Evolutionary conservation across 2,888 invertebrate species (phyloP).

Genomic region (Sesia apiformis): DNA sequence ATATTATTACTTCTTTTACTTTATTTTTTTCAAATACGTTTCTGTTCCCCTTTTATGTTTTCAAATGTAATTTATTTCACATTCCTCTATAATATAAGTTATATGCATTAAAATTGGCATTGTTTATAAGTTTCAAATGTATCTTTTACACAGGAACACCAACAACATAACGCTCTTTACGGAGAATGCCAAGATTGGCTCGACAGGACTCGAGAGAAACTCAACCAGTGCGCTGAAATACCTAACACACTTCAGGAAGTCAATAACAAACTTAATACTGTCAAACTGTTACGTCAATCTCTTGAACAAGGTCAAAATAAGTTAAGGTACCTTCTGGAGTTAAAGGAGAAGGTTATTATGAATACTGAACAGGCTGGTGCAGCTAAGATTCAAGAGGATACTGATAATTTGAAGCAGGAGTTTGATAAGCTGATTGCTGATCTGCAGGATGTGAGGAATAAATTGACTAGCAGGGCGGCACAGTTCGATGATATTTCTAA

Average conservation of each 20-base stretch:
- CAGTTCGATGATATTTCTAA: conserved; percentile 92
- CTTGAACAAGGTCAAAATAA: conserved; percentile 91
- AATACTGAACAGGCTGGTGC: conserved; percentile 93
- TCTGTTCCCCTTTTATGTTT: too few species aligned
- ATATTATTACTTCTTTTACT: too few species aligned
- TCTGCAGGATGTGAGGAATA: conserved; percentile 85
- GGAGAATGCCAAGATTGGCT: conserved; percentile 97
- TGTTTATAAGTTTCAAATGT: too few species aligned
- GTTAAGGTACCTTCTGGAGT: conserved; percentile 83
- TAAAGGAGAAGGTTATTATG: conserved; percentile 94
- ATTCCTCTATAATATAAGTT: neutral
- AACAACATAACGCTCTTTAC: conserved; percentile 93
- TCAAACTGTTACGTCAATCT: conserved; percentile 91
- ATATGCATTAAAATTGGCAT: neutral
- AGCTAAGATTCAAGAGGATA: conserved; percentile 92
- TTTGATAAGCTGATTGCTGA: conserved; percentile 91
- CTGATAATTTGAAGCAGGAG: conserved; percentile 89
- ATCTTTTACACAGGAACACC: conserved; percentile 81
- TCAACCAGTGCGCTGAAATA: conserved; percentile 86
- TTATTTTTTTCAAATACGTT: too few species aligned
- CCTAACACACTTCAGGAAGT: conserved; percentile 89
- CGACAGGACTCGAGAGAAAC: conserved; percentile 89
- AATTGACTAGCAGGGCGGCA: conserved; percentile 81
- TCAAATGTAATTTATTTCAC: too few species aligned
- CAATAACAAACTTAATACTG: conserved; percentile 87